Evolutionary conservation across 2,797 vertebrate species (phyloP).

Genomic region (Lates japonicus): DNA sequence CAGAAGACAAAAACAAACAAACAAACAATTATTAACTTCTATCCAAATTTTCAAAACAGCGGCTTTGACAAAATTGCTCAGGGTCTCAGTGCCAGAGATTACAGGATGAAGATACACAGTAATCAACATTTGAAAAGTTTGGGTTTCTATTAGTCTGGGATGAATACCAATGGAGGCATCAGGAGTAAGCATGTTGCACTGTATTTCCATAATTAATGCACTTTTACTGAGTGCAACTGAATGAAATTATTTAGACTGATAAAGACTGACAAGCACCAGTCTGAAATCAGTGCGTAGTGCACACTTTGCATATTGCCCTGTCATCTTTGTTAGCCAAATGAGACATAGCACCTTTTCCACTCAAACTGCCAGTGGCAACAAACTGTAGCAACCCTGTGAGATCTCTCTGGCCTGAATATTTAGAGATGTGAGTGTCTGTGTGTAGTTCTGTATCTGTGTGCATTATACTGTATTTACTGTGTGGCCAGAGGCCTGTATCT

Average conservation of each 20-base stretch:
- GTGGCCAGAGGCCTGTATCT: constrained; percentile 16
- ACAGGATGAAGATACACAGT: neutral
- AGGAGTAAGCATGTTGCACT: neutral
- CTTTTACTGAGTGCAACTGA: neutral
- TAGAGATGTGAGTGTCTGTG: neutral
- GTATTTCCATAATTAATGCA: neutral
- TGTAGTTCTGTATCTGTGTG: neutral
- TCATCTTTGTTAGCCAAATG: constrained; percentile 54
- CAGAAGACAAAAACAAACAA: constrained; percentile 19
- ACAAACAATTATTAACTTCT: neutral
- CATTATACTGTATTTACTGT: no score
- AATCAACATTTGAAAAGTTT: neutral
- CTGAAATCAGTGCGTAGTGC: constrained; percentile 21
- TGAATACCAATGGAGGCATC: neutral
- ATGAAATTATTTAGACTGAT: neutral
- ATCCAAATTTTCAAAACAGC: neutral
- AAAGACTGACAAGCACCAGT: constrained; percentile 35
- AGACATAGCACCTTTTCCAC: constrained; percentile 56
- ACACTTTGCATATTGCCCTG: constrained; percentile 24
- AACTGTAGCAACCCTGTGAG: constrained; percentile 18
- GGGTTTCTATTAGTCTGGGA: neutral
- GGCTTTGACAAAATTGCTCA: neutral
- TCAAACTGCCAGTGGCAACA: constrained; percentile 42
- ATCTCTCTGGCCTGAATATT: neutral
- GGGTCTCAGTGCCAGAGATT: neutral